Evolutionary conservation across 2,797 vertebrate species (phyloP).

Genomic region (Premnoplex brunnescens): DNA sequence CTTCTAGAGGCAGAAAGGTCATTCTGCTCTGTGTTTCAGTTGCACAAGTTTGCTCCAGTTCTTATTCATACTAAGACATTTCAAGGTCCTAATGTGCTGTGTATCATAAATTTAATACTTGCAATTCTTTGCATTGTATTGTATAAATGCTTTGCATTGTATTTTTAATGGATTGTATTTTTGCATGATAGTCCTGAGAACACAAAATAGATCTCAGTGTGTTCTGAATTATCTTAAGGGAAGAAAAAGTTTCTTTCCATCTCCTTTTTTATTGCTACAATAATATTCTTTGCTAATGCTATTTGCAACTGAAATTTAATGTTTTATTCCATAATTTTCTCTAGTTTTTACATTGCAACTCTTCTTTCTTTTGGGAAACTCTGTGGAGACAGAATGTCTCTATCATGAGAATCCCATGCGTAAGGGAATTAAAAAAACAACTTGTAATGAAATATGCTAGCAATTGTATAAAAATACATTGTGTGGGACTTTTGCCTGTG

Average conservation of each 20-base stretch:
- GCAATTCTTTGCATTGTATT: background rate
- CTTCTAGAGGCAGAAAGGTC: background rate
- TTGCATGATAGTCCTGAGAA: constrained; percentile 24
- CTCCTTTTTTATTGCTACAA: constrained; percentile 8
- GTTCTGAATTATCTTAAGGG: constrained; percentile 5
- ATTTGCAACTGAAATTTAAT: constrained; percentile 32
- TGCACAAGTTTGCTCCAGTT: background rate
- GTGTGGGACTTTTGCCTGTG: constrained; percentile 66
- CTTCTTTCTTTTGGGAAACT: constrained; percentile 20
- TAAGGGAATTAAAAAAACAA: constrained; percentile 36
- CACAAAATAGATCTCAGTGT: background rate
- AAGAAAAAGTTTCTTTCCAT: constrained; percentile 18
- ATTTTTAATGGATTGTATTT: background rate
- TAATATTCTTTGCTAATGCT: constrained; percentile 10
- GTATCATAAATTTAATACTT: background rate
- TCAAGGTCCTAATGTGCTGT: background rate
- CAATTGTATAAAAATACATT: constrained; percentile 65
- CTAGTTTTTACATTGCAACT: background rate
- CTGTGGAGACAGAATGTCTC: constrained; percentile 33
- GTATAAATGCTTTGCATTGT: background rate
- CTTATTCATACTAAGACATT: background rate
- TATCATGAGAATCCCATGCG: constrained; percentile 49
- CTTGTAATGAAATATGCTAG: constrained; percentile 62
- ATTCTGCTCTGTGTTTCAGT: background rate
- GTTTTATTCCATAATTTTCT: constrained; percentile 4